These are phyloP conservation scores for Choloepus hoffmanni DNA, from an alignment of 2,113 vertebrate genomes.

Conservation along the genomic window DNA sequence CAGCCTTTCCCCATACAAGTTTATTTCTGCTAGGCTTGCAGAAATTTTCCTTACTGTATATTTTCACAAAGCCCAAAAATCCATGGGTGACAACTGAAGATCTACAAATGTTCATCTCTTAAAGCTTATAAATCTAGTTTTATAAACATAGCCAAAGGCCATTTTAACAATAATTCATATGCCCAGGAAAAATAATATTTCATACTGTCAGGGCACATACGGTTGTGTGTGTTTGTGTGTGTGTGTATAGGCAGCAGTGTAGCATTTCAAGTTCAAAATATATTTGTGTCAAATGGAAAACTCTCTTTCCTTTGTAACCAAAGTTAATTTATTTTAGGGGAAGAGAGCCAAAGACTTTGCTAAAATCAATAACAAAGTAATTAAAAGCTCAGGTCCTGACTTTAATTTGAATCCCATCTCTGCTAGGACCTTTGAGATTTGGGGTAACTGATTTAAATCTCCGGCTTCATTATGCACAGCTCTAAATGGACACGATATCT, in stretches of 20 bases:
- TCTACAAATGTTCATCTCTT: conserved; percentile 35
- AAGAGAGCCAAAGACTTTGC: background rate
- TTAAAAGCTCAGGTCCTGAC: conserved; percentile 12
- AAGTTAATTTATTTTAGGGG: conserved; percentile 19
- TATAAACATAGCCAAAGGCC: background rate
- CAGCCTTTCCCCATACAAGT: conserved; percentile 45
- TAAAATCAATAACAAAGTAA: background rate
- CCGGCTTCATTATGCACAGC: background rate
- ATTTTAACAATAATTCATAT: conserved; percentile 23
- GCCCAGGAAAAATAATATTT: background rate
- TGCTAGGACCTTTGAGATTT: conserved; percentile 15
- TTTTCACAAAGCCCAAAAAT: conserved; percentile 61
- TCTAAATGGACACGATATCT: background rate
- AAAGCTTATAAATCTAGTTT: conserved; percentile 30
- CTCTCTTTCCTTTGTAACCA: background rate
- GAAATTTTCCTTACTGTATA: conserved; percentile 38
- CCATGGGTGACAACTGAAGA: conserved; percentile 23
- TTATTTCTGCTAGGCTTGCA: conserved; percentile 69
- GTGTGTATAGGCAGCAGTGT: background rate
- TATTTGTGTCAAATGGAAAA: conserved; percentile 14
- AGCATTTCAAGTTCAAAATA: conserved; percentile 39
- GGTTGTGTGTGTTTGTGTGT: background rate
- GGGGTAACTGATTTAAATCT: background rate
- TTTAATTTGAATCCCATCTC: background rate
- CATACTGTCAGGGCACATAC: background rate